Evolutionary conservation across 2,888 invertebrate species (phyloP).

Genomic region (Drosophila neotestacea): DNA sequence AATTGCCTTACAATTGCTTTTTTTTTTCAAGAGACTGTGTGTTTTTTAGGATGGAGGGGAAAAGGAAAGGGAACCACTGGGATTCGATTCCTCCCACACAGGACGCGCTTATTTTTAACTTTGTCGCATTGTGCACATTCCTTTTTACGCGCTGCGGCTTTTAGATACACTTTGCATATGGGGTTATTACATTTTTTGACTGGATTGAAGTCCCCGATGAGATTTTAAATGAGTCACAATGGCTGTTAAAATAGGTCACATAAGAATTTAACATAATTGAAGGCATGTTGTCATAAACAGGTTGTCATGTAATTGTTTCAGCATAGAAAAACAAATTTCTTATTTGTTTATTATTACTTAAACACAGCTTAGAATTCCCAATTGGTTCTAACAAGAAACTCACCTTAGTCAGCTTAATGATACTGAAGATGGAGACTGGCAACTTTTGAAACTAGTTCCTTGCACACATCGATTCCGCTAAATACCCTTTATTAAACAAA

Average conservation of each 20-base stretch:
- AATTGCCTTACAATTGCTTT: conserved; percentile 78
- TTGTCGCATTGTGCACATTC: conserved; percentile 52
- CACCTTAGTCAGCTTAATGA: no score
- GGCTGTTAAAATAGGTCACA: not conserved
- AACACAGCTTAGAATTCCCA: no score
- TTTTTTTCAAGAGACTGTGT: conserved; percentile 16
- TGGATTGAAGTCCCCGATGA: conserved; percentile 1
- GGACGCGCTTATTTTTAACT: conserved; percentile 59
- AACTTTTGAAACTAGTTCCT: no score
- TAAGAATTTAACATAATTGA: not conserved
- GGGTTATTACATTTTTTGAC: conserved; percentile 7
- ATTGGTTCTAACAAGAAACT: no score
- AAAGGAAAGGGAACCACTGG: conserved; percentile 17
- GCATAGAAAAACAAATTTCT: no score
- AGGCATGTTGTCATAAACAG: not conserved
- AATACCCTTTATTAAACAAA: no score
- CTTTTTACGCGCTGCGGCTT: conserved; percentile 44
- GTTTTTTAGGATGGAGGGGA: conserved; percentile 1
- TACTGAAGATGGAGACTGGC: no score
- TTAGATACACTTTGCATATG: conserved; percentile 31
- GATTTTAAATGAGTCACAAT: not conserved
- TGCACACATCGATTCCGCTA: no score
- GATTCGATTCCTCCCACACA: conserved; percentile 40
- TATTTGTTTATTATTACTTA: no score
- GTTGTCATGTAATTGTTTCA: no score